A percentile compares a stretch with the other conserved stretches of the same genome.
These are phyloP conservation scores for Cheilosia scutellata DNA, from an alignment of 2,888 invertebrate genomes.

Conservation along the genomic window DNA sequence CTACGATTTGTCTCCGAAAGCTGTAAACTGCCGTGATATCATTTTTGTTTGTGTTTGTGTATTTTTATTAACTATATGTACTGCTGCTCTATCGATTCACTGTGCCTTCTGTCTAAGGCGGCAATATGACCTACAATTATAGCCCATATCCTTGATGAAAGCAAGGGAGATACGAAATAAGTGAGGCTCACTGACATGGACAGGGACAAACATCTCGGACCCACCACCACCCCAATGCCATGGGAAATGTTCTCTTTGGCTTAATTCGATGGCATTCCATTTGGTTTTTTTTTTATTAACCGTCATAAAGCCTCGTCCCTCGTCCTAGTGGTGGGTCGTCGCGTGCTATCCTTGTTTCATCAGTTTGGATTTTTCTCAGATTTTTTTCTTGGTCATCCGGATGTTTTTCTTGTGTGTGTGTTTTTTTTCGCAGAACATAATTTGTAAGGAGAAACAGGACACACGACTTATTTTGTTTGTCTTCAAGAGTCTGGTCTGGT, in stretches of 20 bases:
- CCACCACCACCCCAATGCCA: too few relatives aligned
- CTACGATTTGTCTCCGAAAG: constrained; percentile 59
- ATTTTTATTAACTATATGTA: background rate
- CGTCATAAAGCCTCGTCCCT: constrained; percentile 55
- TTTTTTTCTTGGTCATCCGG: background rate
- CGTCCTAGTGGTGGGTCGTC: background rate
- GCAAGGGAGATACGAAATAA: constrained; percentile 57
- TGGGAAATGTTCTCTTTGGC: constrained; percentile 41
- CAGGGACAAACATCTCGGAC: background rate
- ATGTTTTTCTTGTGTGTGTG: background rate
- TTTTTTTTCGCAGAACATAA: background rate
- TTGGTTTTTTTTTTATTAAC: constrained; percentile 62
- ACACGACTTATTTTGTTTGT: constrained; percentile 44
- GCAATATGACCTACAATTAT: constrained; percentile 65
- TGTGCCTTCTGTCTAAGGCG: constrained; percentile 27
- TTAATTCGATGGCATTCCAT: constrained; percentile 65
- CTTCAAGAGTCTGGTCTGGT: constrained; percentile 20
- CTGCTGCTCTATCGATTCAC: background rate
- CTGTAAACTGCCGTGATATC: constrained; percentile 21
- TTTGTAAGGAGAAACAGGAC: constrained; percentile 13
- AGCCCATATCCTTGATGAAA: constrained; percentile 70
- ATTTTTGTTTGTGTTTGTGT: background rate
- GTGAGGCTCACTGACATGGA: constrained; percentile 52
- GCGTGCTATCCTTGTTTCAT: constrained; percentile 53
- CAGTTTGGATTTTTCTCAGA: constrained; percentile 1